These are phyloP conservation scores for Pogonus chalceus DNA, from an alignment of 1,140 invertebrate species.

Conservation along the genomic window DNA sequence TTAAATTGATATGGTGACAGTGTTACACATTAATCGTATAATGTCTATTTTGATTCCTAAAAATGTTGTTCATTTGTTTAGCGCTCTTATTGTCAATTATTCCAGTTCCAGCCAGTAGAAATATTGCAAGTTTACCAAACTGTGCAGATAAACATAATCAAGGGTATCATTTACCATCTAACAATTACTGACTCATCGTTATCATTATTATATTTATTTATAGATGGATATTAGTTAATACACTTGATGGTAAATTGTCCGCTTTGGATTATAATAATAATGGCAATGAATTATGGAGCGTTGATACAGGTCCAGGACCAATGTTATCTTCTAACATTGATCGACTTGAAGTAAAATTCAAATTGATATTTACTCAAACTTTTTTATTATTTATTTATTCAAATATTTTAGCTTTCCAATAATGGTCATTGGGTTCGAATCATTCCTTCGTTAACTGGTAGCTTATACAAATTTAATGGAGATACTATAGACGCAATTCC, in stretches of 20 bases:
- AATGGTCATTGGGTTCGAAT: conserved; percentile 77
- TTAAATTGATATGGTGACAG: not conserved
- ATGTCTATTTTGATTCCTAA: not conserved
- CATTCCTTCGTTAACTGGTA: conserved; percentile 84
- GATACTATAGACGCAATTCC: conserved; percentile 77
- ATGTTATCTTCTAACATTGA: conserved; percentile 78
- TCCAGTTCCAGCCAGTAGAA: conserved; percentile 2
- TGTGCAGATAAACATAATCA: conserved; percentile 14
- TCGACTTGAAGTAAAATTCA: conserved; percentile 56
- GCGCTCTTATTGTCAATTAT: not conserved
- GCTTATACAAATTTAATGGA: conserved; percentile 84
- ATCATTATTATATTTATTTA: conserved; percentile 26
- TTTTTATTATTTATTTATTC: too few species aligned
- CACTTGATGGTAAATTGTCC: conserved; percentile 74
- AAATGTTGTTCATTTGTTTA: not conserved
- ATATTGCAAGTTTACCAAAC: conserved; percentile 17
- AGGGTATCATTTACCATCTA: conserved; percentile 12
- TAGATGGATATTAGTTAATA: conserved; percentile 73
- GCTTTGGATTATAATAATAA: conserved; percentile 58
- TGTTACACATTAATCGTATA: not conserved
- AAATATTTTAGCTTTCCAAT: conserved; percentile 57
- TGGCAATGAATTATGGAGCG: conserved; percentile 62
- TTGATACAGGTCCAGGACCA: conserved; percentile 59
- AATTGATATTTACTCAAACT: not conserved
- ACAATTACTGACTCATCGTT: not conserved